A percentile compares a stretch with the other conserved stretches of the same genome.
Conservation (phyloP, 2,888 invertebrate genomes). For the Nowickia ferox region DNA sequence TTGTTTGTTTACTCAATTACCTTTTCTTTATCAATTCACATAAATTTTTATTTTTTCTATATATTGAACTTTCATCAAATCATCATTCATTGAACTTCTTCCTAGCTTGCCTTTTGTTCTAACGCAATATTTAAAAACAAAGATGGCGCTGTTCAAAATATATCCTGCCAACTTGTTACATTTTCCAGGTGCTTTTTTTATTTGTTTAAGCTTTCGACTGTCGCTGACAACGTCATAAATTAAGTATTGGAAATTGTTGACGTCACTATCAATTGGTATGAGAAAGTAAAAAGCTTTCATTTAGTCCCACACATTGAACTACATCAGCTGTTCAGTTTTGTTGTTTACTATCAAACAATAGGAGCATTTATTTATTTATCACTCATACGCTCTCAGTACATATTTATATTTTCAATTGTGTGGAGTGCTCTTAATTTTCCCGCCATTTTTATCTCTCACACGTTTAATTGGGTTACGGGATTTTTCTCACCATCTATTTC, state of each 20-base stretch:
- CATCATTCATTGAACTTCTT: no score
- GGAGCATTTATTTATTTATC: not conserved
- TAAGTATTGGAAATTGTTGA: constrained; percentile 58
- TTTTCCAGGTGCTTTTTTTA: constrained; percentile 8
- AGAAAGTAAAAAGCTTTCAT: not conserved
- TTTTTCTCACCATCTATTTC: constrained; percentile 9
- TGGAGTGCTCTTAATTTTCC: constrained; percentile 34
- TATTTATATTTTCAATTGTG: not conserved
- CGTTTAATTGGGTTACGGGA: constrained; percentile 50
- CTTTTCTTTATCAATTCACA: no score
- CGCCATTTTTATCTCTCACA: constrained; percentile 49
- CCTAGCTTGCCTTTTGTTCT: no score
- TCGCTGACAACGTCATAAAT: constrained; percentile 37
- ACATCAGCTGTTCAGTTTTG: constrained; percentile 28
- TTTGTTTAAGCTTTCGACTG: not conserved
- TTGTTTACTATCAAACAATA: no score
- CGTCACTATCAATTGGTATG: constrained; percentile 8
- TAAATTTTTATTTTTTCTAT: no score
- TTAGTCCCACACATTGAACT: no score
- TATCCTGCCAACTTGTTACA: constrained; percentile 61
- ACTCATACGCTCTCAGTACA: constrained; percentile 26
- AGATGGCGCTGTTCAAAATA: constrained; percentile 36
- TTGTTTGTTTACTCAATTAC: not conserved
- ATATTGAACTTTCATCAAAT: no score
- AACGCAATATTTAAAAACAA: not conserved